Evolutionary conservation across 2,888 invertebrate genomes (phyloP), one percentile per base, ranked within the genome.

Genomic region (Volucella zonaria): DNA sequence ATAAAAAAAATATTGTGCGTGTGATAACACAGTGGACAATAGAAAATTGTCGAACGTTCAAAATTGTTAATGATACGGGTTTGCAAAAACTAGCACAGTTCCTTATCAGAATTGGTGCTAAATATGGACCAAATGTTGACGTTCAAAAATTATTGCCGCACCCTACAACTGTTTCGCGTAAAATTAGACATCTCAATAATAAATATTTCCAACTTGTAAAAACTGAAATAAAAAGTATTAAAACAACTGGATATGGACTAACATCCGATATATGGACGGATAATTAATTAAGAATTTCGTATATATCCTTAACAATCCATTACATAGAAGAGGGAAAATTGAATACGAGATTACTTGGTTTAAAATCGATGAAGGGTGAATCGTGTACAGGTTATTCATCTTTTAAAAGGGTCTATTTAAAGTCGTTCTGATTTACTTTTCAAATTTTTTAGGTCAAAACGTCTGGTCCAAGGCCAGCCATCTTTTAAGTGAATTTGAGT

Each of bases 241-340:
- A 80, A 71, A 74, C 71, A 47, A 52, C 66, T 86, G 82, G 80
- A 54, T 87, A 80, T 67, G 82, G 86, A 18, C 54, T 82, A 8
- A 82, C 82, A 10, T 78, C 83, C 42, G 83, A 82, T 45, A 59
- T 80, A 68, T 87, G 82, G 82, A 82, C 85, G 0, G 76, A 82
- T 45, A 82, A 74, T 47, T 81, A 80, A 47, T 74, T 80, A 14
- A 79, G 68, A 76, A 86, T 56, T 49, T 49, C 80, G 40, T 78
- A 80, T 43, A 12, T 87, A 56, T 80, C 73, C 6, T 51, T 87
- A 18, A 87, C 80, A 43, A 87, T 82, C 8, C 77, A 23, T 23
- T 23, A 23, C 1, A 23, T 23, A 23, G 2, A 23, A 23, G 18
- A 23, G 18, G 18, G 18, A 23, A 23, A 23, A 23, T 23, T 23